Evolutionary conservation across 2,113 vertebrate species (phyloP).

Genomic region (Epinephelus fuscoguttatus): DNA sequence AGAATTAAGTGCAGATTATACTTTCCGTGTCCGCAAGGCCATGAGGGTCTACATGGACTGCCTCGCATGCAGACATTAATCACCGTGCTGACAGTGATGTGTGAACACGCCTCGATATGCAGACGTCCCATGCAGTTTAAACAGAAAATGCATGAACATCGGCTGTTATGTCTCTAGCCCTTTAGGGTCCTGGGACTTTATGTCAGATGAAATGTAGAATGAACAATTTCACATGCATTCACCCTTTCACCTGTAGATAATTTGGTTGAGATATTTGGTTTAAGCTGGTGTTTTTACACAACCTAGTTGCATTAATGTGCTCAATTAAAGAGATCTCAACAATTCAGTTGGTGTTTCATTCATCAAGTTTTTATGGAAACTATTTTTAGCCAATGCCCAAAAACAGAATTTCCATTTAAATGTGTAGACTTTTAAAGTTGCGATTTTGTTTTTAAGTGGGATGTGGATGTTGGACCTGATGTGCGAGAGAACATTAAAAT

Average conservation of each 20-base stretch:
- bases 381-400: not conserved
- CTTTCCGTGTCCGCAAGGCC: not conserved
- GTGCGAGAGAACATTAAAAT: constrained; percentile 16
- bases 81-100: not conserved
- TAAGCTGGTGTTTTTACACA: not conserved
- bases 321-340: not conserved
- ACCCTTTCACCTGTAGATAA: not conserved
- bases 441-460: not conserved
- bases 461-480: not conserved
- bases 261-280: constrained; percentile 3
- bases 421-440: not conserved
- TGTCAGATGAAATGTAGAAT: not conserved
- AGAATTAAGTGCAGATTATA: not conserved
- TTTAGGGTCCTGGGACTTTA: not conserved
- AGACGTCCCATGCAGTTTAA: not conserved
- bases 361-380: not conserved
- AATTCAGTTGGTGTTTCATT: not conserved
- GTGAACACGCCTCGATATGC: not conserved
- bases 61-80: not conserved
- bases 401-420: not conserved
- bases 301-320: not conserved
- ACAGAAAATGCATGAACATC: not conserved
- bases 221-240: not conserved
- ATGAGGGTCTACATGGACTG: not conserved
- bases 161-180: not conserved